Evolutionary conservation across 2,797 vertebrate species (phyloP).

Genomic region (Syngnathus rostellatus): DNA sequence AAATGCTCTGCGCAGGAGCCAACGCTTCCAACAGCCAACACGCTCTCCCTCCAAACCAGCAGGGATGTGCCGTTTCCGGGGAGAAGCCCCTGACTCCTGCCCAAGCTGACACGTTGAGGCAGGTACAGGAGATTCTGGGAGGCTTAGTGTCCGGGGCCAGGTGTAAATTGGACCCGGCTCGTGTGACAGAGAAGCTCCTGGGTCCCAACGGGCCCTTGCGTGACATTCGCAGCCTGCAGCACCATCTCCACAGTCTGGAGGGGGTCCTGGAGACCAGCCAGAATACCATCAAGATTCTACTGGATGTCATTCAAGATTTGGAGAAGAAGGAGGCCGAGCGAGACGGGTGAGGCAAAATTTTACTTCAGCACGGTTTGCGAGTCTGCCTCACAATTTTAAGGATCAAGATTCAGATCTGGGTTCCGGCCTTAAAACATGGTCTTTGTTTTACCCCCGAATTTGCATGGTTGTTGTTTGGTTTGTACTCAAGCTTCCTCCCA

Average conservation of each 20-base stretch:
- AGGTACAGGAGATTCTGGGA: slow-evolving; percentile 75
- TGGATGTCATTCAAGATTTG: slow-evolving; percentile 86
- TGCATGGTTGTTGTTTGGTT: too few species aligned
- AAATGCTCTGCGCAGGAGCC: slow-evolving; percentile 69
- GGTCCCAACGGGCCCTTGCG: slow-evolving; percentile 62
- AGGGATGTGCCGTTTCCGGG: slow-evolving; percentile 50
- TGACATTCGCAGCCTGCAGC: slow-evolving; percentile 71
- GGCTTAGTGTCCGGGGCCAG: slow-evolving; percentile 73
- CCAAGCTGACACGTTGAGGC: slow-evolving; percentile 68
- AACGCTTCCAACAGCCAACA: slow-evolving; percentile 56
- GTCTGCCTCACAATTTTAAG: slow-evolving; percentile 2
- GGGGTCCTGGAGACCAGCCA: slow-evolving; percentile 84
- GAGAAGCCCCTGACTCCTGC: slow-evolving; percentile 46
- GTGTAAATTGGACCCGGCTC: slow-evolving; percentile 65
- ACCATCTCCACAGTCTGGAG: slow-evolving; percentile 80
- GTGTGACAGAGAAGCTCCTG: slow-evolving; percentile 57
- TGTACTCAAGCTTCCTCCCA: too few species aligned
- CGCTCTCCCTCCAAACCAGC: slow-evolving; percentile 51
- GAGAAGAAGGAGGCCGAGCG: slow-evolving; percentile 83
- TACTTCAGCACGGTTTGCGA: not conserved
- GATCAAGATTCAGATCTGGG: not conserved
- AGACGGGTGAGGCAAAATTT: slow-evolving; percentile 73
- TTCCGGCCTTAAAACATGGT: not conserved
- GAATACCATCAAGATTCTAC: slow-evolving; percentile 81
- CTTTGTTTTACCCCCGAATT: not conserved